phyloP scores from a whole-genome alignment of 2,797 vertebrate species.

The Leptodactylus fallax region DNA sequence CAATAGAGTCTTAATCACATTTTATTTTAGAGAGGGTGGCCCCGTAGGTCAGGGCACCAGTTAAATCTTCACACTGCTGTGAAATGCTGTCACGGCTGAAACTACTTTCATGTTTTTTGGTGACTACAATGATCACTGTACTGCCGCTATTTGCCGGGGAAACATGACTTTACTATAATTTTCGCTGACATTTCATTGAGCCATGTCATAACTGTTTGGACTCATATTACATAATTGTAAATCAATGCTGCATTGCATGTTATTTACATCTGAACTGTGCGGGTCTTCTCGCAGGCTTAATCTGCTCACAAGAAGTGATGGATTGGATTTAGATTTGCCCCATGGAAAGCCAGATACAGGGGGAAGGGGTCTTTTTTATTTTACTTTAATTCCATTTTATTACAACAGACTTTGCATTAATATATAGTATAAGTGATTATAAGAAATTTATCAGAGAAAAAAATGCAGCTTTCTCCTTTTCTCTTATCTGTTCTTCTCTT shows the following conservation, averaged over 20 bases:
- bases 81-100: slow-evolving; percentile 62
- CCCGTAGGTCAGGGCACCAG: slow-evolving; percentile 59
- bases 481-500: too few relatives aligned
- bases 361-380: not conserved
- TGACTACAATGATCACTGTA: slow-evolving; percentile 63
- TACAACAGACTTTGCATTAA: too few relatives aligned
- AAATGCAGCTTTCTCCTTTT: too few relatives aligned
- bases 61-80: slow-evolving; percentile 57
- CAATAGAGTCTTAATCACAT: slow-evolving; percentile 64
- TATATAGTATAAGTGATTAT: too few relatives aligned
- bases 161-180: slow-evolving; percentile 62
- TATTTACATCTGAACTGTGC: slow-evolving; percentile 58
- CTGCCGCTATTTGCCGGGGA: slow-evolving; percentile 44
- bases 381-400: not conserved
- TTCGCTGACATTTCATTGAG: slow-evolving; percentile 61
- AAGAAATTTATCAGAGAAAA: too few relatives aligned
- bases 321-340: slow-evolving; percentile 24
- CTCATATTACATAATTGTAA: slow-evolving; percentile 63
- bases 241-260: slow-evolving; percentile 56
- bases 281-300: slow-evolving; percentile 4
- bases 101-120: slow-evolving; percentile 60
- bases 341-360: not conserved
- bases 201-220: slow-evolving; percentile 59
- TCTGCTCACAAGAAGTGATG: slow-evolving; percentile 26
- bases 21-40: slow-evolving; percentile 62